Evolutionary conservation across 2,888 invertebrate species (phyloP).

Genomic region (Ellobium chinense): DNA sequence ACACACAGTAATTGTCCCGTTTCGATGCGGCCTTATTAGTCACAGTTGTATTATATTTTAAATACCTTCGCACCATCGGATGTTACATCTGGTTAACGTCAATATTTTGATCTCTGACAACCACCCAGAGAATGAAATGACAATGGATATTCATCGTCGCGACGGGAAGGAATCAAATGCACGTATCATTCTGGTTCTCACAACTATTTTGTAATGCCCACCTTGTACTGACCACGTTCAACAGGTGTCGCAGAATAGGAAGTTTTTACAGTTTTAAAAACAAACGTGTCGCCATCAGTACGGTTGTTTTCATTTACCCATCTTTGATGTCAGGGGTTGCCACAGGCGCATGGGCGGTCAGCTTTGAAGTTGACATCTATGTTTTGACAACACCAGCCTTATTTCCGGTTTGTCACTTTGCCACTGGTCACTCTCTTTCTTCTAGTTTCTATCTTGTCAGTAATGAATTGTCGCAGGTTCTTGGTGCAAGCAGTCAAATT

Average conservation of each 20-base stretch:
- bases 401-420: background rate
- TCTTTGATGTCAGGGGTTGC: slow-evolving; percentile 1
- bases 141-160: background rate
- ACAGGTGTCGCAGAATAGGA: background rate
- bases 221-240: background rate
- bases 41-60: no score
- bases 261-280: background rate
- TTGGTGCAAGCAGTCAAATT: no score
- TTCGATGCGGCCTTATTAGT: no score
- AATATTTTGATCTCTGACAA: background rate
- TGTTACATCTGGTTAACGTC: no score
- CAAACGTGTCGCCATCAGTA: background rate
- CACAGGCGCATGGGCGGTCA: background rate
- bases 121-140: background rate
- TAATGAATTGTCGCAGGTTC: no score
- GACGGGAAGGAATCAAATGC: background rate
- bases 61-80: no score
- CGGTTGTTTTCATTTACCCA: background rate
- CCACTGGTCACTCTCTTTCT: no score
- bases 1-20: no score
- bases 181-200: background rate
- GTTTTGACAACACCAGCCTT: background rate
- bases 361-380: background rate
- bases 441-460: no score
- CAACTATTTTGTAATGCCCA: background rate